Percentiles rank a stretch among this genome's conserved stretches.
These are phyloP conservation scores for Neuroterus valhalla DNA, from an alignment of 1,140 invertebrate genomes.

Conservation along the genomic window DNA sequence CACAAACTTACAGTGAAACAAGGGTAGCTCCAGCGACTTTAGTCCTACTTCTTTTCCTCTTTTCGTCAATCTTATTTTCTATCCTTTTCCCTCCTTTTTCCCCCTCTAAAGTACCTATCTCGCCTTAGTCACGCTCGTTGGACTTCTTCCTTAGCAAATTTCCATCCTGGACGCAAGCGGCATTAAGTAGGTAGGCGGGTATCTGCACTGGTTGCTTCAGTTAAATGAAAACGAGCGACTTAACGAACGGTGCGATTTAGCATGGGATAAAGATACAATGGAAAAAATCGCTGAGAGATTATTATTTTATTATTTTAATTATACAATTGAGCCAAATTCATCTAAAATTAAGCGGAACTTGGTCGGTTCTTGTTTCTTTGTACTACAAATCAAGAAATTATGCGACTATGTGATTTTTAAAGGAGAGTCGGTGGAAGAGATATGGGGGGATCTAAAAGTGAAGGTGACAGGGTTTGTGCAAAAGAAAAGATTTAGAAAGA, in stretches of 20 bases:
- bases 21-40: conserved; percentile 9
- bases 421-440: too few relatives aligned
- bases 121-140: conserved; percentile 37
- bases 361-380: too few relatives aligned
- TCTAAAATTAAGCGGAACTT: too few relatives aligned
- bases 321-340: too few relatives aligned
- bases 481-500: too few relatives aligned
- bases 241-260: background rate
- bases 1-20: background rate
- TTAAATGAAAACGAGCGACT: conserved; percentile 21
- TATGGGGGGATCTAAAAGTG: too few relatives aligned
- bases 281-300: background rate
- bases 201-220: background rate
- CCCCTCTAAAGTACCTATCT: conserved; percentile 20
- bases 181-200: conserved; percentile 8
- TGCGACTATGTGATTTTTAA: too few relatives aligned
- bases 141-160: conserved; percentile 35
- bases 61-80: background rate
- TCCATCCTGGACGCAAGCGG: conserved; percentile 16
- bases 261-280: background rate
- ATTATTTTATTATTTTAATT: too few relatives aligned
- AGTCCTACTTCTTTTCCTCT: conserved; percentile 4
- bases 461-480: too few relatives aligned
- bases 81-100: background rate
- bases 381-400: too few relatives aligned